Percentiles rank a stretch among this genome's conserved stretches.
phyloP scores from a whole-genome alignment of 2,797 vertebrate species.

The Epinephelus malabaricus region DNA sequence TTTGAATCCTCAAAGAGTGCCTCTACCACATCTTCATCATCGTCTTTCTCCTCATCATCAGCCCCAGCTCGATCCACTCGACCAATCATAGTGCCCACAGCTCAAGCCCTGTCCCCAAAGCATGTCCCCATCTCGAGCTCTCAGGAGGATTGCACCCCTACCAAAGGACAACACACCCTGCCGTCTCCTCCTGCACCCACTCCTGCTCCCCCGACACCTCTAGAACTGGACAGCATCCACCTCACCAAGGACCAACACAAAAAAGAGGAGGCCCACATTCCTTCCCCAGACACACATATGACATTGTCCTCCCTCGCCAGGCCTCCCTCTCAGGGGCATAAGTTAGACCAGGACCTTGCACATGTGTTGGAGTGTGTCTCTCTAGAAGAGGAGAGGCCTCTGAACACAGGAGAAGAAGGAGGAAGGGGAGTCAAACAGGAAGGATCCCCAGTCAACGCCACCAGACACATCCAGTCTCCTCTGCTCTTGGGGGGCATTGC shows the following conservation, averaged over 20 bases:
- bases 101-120: conserved; percentile 82
- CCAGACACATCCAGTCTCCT: conserved; percentile 77
- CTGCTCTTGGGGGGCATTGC: conserved; percentile 75
- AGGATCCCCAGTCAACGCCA: conserved; percentile 61
- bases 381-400: conserved; percentile 81
- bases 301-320: conserved; percentile 59
- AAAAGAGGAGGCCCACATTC: conserved; percentile 63
- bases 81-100: conserved; percentile 93
- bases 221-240: conserved; percentile 82
- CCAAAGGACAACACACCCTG: conserved; percentile 67
- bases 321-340: conserved; percentile 72
- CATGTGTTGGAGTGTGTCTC: conserved; percentile 88
- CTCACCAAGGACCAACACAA: conserved; percentile 82
- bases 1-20: conserved; percentile 89
- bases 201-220: conserved; percentile 63
- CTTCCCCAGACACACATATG: conserved; percentile 72
- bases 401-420: conserved; percentile 68
- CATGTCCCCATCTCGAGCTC: conserved; percentile 54
- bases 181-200: conserved; percentile 67
- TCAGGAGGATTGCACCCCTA: conserved; percentile 60
- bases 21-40: conserved; percentile 68
- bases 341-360: conserved; percentile 88
- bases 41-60: conserved; percentile 58
- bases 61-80: conserved; percentile 78
- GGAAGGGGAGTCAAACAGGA: conserved; percentile 56